Evolutionary conservation across 1,140 invertebrate genomes (phyloP), one percentile per base, ranked within the genome.

Genomic region (Euborellia annulipes): DNA sequence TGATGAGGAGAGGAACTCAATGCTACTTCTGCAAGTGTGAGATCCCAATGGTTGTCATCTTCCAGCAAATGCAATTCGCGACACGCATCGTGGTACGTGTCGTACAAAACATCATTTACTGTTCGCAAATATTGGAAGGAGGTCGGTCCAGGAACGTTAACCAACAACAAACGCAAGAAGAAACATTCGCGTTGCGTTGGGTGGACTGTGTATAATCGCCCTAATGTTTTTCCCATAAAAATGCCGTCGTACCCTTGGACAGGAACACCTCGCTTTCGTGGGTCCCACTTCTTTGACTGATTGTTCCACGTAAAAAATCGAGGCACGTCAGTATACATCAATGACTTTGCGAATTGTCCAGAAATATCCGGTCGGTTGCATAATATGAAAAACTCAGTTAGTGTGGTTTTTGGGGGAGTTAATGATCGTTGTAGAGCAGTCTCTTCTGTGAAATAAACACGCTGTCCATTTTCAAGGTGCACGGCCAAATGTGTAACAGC

Each of bases 101-200:
- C 21, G 63, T 61, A 66, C 62, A 66, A 59, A 52, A 49, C 21
- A 32, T 47, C 57, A 52, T 66, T 48, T 23, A 67, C 56, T 42
- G 53, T 67, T 58, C 53, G 48, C 18, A 67, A 48, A 42, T 49
- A 19, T 54, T 55, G 43, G 52, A 66, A 66, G 43, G 55, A 64
- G 43, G 46, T 63, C 46, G 62, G 58, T 16, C 64, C 61, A 50
- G 50, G 47, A 22, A 69, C 54, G 41, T 61, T 55, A 44, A 55
- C 43, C 41, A 67, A 52, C 36, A 69, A 51, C 32, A 67, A 34
- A 17, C 60, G 52, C 34, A 68, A 50, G 52, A 59, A 58, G 50
- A 55, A 67, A 41, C 61, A 64, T 54, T 63, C 62, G 23, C 27
- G 34, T 34, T 58, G 52, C 7, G 56, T 62, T 19, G 60, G 56